These are phyloP conservation scores for Diorhabda sublineata DNA, from an alignment of 1,140 invertebrate genomes.

Conservation along the genomic window DNA sequence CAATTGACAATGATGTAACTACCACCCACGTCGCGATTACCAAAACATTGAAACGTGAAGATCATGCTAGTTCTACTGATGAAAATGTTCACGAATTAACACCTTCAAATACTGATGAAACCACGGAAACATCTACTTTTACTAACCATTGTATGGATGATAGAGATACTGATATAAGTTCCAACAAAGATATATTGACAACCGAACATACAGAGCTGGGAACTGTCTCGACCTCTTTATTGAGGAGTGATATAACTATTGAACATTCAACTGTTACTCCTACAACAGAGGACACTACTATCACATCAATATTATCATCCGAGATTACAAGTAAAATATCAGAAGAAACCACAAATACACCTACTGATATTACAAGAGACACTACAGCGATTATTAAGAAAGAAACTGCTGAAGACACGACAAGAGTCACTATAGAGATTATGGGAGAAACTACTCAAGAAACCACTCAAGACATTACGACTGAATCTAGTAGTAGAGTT, in stretches of 20 bases:
- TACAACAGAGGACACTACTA: neutral
- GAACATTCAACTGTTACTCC: neutral
- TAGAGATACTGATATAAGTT: no score
- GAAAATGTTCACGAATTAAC: no score
- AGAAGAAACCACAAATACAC: conserved; percentile 10
- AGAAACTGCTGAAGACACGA: conserved; percentile 9
- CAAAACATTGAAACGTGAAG: conserved; percentile 7
- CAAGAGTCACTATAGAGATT: conserved; percentile 9
- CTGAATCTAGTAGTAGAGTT: conserved; percentile 5
- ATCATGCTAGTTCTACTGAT: neutral
- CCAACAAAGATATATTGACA: no score
- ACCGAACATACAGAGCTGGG: no score
- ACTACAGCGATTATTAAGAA: conserved; percentile 6
- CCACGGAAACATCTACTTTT: no score
- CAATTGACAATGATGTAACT: neutral
- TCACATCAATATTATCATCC: no score
- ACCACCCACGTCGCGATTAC: conserved; percentile 5
- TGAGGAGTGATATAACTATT: neutral
- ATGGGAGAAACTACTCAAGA: conserved; percentile 6
- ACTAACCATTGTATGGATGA: no score
- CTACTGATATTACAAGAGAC: conserved; percentile 2
- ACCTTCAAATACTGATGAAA: no score
- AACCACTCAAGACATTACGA: neutral
- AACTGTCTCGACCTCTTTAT: no score
- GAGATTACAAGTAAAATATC: no score